Evolutionary conservation across 2,113 vertebrate species (phyloP), one percentile per base, ranked within the genome.

Genomic region (Xiphias gladius): DNA sequence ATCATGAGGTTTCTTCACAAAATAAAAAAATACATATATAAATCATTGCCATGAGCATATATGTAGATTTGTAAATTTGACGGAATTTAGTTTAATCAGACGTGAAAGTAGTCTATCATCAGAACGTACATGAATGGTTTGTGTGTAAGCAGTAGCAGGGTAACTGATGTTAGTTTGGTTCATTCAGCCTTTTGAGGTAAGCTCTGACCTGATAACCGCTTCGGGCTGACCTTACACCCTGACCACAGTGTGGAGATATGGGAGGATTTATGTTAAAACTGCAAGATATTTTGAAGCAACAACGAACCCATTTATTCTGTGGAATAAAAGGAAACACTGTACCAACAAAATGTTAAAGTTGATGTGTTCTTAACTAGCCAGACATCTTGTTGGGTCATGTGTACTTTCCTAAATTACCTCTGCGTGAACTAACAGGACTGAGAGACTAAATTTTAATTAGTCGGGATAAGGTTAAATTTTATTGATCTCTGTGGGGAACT

Each of bases 371-470:
- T 83, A 76, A 88, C 83, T 82, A 84, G 66, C 30, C 2, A 2
- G 17, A 30, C 3, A 1, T 66, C 50, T 68, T 68, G 32, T 28
- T 32, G 73, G 63, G 52, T 70, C 74, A 16, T 73, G 78, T 82
- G 77, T 50, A 74, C 72, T 78, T 67, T 71, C 13, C 41, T 57
- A 70, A 82, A 84, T 86, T 79, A 73, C 70, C 70, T 88, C 80
- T 54, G 75, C 72, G 71, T 41, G 76, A 65, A 66, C 67, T 55
- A 39, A 85, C 62, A 74, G 63, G 76, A 85, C 74, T 64, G 76
- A 69, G 74, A 79, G 75, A 90, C 83, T 80, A 80, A 80, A 86
- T 77, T 46, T 79, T 73, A 80, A 86, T 84, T 71, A 78, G 70
- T 59, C 2, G 9, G 69, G 61, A 82, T 84, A 39, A 72, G 69